A percentile compares a stretch with the other conserved stretches of the same genome.
phyloP scores from a whole-genome alignment of 2,113 vertebrate species.

The Struthidea cinerea region DNA sequence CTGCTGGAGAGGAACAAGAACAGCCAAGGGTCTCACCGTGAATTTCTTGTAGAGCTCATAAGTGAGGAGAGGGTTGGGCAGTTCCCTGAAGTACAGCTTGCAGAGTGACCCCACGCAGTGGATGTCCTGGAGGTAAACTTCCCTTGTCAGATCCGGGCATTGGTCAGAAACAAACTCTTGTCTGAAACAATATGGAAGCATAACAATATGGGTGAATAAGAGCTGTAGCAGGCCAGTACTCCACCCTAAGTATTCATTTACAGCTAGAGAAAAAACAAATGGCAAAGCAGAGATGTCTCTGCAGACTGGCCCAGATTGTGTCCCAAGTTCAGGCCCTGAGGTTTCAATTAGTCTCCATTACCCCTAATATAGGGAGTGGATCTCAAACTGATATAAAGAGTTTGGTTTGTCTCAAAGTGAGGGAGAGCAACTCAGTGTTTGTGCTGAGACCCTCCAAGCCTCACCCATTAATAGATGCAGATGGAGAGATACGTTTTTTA shows the following conservation, averaged over 20 bases:
- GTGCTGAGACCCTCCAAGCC: background rate
- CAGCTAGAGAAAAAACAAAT: background rate
- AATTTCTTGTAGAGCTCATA: slow-evolving; percentile 97
- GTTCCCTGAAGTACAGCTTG: slow-evolving; percentile 97
- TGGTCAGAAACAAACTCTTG: slow-evolving; percentile 96
- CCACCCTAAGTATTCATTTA: background rate
- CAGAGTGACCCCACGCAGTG: slow-evolving; percentile 98
- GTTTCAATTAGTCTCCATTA: background rate
- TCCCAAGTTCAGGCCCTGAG: background rate
- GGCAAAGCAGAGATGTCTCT: background rate
- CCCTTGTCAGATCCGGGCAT: slow-evolving; percentile 92
- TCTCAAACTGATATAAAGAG: background rate
- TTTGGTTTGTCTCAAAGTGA: background rate
- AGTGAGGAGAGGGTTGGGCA: slow-evolving; percentile 96
- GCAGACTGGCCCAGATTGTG: background rate
- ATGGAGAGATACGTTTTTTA: accelerated
- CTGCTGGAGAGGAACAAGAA: background rate
- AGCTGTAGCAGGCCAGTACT: background rate
- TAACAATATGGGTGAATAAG: background rate
- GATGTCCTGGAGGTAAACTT: slow-evolving; percentile 99
- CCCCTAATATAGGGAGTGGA: background rate
- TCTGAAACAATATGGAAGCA: slow-evolving; percentile 74
- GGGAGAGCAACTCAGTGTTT: background rate
- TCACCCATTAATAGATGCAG: background rate
- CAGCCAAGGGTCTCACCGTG: slow-evolving; percentile 80